These are phyloP conservation scores for Drosophila diplacantha DNA, from an alignment of 2,888 invertebrate genomes.

Conservation along the genomic window DNA sequence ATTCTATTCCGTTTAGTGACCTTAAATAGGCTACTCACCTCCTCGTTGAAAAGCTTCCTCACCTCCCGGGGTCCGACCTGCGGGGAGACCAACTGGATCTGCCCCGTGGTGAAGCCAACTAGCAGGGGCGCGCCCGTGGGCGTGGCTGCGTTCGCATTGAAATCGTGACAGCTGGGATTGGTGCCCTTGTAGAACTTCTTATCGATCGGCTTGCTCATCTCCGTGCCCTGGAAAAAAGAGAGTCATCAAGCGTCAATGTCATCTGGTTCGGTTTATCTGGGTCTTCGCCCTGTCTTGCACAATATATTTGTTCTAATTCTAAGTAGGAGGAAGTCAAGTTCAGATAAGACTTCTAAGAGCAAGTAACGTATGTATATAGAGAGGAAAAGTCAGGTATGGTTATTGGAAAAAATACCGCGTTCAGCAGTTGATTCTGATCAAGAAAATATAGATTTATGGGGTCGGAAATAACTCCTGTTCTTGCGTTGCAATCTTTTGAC, in stretches of 20 bases:
- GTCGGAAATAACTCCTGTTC: too few species aligned
- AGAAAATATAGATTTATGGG: too few species aligned
- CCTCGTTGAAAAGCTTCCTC: constrained; percentile 98
- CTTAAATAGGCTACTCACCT: constrained; percentile 80
- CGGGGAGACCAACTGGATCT: constrained; percentile 98
- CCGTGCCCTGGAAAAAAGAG: constrained; percentile 85
- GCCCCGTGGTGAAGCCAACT: constrained; percentile 98
- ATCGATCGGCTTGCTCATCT: constrained; percentile 97
- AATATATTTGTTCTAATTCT: constrained; percentile 6
- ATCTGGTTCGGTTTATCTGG: constrained; percentile 13
- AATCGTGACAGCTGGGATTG: constrained; percentile 99
- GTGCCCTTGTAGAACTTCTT: constrained; percentile 99
- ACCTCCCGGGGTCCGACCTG: constrained; percentile 98
- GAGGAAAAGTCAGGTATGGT: not conserved
- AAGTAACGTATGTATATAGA: not conserved
- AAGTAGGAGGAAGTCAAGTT: constrained; percentile 1
- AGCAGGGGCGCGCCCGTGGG: constrained; percentile 91
- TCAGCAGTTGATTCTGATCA: not conserved
- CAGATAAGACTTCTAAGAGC: not conserved
- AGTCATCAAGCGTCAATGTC: constrained; percentile 26
- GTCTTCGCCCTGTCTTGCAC: not conserved
- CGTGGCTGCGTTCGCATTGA: constrained; percentile 90
- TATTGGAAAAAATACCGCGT: too few species aligned
- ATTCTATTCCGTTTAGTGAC: not conserved
- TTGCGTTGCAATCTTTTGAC: too few species aligned